Conservation (phyloP, 1,140 invertebrate species). For the Venustaconcha ellipsiformis region DNA sequence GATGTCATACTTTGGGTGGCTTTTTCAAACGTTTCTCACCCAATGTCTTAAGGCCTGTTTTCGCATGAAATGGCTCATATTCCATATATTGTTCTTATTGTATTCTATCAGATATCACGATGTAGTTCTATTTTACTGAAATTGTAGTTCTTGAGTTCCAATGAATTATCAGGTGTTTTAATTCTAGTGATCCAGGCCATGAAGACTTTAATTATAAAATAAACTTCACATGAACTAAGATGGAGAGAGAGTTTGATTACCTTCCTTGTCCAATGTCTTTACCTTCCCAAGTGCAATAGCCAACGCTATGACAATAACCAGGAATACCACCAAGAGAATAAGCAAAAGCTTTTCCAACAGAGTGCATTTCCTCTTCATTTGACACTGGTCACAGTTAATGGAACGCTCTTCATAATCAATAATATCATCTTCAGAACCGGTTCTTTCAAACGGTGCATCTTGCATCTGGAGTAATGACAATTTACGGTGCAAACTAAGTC, state of each 20-base stretch:
- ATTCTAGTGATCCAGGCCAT: neutral
- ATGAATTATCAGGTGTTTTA: neutral
- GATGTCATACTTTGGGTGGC: too few species aligned
- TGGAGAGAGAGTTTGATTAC: neutral
- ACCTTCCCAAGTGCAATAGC: constrained; percentile 18
- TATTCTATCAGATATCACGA: too few species aligned
- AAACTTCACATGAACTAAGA: neutral
- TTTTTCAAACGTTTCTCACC: too few species aligned
- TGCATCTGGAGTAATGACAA: constrained; percentile 23
- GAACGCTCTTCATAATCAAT: constrained; percentile 26
- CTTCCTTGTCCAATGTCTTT: neutral
- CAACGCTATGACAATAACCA: constrained; percentile 21
- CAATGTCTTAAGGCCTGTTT: too few species aligned
- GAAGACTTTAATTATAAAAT: neutral
- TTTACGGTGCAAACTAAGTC: neutral
- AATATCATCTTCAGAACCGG: constrained; percentile 29
- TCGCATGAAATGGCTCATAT: too few species aligned
- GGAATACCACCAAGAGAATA: constrained; percentile 5
- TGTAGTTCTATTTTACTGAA: too few species aligned
- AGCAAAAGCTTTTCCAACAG: constrained; percentile 16
- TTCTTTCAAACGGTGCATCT: constrained; percentile 20
- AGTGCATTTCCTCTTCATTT: constrained; percentile 5
- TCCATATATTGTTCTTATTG: too few species aligned
- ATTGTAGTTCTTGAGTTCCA: neutral
- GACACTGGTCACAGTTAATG: constrained; percentile 22